Conservation (phyloP, 64 coral and sea anemone species). For the Acropora tenuis region DNA sequence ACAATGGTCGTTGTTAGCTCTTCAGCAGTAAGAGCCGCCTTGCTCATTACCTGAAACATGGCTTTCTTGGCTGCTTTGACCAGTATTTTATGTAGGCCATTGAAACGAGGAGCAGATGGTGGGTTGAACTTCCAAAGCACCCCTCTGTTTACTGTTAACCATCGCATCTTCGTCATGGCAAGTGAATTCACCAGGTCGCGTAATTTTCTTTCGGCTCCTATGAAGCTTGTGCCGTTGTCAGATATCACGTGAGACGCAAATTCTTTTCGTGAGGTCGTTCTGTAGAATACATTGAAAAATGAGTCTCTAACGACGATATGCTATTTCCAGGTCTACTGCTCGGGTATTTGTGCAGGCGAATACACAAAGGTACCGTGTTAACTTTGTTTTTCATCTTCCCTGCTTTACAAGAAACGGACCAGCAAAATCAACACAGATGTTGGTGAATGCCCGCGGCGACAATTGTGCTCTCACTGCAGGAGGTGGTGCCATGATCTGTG, state of each 20-base stretch:
- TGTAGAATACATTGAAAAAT: background rate
- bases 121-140: background rate
- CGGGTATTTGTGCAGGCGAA: background rate
- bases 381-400: background rate
- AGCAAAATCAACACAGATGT: background rate
- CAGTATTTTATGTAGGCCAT: background rate
- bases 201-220: background rate
- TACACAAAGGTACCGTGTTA: background rate
- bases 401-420: background rate
- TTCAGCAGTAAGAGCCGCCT: no score
- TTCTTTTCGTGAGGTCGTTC: background rate
- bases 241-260: background rate
- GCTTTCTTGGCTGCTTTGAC: background rate
- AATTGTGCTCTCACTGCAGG: background rate
- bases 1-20: no score
- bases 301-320: background rate
- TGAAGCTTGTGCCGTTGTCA: background rate
- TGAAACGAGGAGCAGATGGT: background rate
- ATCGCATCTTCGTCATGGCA: background rate
- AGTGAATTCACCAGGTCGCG: background rate
- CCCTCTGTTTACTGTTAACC: background rate
- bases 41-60: background rate
- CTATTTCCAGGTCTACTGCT: background rate
- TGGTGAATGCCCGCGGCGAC: background rate
- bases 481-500: no score